phyloP scores from a whole-genome alignment of 2,888 invertebrate species.

The Plagiodera versicolora region DNA sequence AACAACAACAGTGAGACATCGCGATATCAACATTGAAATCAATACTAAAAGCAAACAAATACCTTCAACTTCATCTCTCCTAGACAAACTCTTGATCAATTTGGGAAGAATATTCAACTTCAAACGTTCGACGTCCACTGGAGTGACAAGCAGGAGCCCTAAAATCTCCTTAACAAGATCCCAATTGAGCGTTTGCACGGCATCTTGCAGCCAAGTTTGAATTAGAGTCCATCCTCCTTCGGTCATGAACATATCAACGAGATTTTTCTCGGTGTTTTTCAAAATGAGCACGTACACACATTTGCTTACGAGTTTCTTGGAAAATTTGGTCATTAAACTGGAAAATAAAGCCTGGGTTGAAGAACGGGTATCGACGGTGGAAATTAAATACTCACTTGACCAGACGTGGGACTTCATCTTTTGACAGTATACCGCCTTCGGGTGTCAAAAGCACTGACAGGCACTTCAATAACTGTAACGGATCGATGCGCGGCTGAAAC shows the following conservation, averaged over 20 bases:
- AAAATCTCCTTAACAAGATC: slow-evolving; percentile 85
- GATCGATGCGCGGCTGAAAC: slow-evolving; percentile 89
- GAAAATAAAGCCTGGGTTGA: slow-evolving; percentile 25
- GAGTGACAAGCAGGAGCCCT: slow-evolving; percentile 80
- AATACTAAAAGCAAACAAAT: slow-evolving; percentile 42
- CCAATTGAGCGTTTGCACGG: slow-evolving; percentile 81
- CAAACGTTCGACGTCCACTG: slow-evolving; percentile 86
- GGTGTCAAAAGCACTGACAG: slow-evolving; percentile 82
- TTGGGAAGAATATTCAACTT: slow-evolving; percentile 92
- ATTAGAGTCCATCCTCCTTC: slow-evolving; percentile 91
- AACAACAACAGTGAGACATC: neutral
- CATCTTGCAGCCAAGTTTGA: slow-evolving; percentile 88
- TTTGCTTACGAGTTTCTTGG: slow-evolving; percentile 92
- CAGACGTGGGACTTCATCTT: slow-evolving; percentile 83
- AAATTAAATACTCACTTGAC: slow-evolving; percentile 68
- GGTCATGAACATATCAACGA: slow-evolving; percentile 86
- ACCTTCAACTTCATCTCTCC: slow-evolving; percentile 81
- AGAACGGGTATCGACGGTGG: slow-evolving; percentile 7
- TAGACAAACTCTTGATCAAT: slow-evolving; percentile 83
- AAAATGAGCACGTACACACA: slow-evolving; percentile 93
- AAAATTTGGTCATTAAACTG: slow-evolving; percentile 94
- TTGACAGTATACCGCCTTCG: slow-evolving; percentile 85
- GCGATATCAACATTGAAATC: neutral
- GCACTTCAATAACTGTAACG: slow-evolving; percentile 84
- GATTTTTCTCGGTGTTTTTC: slow-evolving; percentile 79